These are phyloP conservation scores for western clawed frog (Xenopus tropicalis) DNA, from an alignment of 2,113 vertebrate genomes.

Conservation along the genomic window DNA sequence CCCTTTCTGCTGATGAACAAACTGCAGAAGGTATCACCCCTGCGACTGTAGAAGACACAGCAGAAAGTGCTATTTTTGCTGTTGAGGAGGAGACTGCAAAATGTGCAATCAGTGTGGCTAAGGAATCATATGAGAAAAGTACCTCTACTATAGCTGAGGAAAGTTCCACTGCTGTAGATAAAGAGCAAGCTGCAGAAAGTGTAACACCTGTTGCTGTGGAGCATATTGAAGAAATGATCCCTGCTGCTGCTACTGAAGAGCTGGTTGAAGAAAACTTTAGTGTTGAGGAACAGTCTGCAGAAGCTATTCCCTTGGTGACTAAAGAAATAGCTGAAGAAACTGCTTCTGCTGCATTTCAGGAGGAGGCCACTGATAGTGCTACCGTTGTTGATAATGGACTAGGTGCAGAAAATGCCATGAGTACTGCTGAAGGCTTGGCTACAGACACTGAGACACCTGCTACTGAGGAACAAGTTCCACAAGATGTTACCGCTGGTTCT, in stretches of 20 bases:
- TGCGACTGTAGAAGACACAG: background rate
- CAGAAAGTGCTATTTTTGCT: background rate
- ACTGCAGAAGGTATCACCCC: background rate
- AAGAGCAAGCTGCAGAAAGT: background rate
- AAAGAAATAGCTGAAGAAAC: background rate
- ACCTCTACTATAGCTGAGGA: background rate
- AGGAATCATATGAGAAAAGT: too few relatives aligned
- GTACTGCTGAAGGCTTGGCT: background rate
- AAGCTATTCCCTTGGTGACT: background rate
- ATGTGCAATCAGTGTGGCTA: background rate
- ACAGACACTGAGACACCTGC: background rate
- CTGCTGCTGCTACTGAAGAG: background rate
- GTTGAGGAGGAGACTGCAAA: background rate
- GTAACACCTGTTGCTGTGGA: background rate
- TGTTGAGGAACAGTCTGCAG: slow-evolving; percentile 17
- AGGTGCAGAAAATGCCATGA: too few relatives aligned
- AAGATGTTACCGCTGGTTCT: background rate
- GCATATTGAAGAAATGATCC: background rate
- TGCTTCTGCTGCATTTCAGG: slow-evolving; percentile 30
- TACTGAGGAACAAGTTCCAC: background rate
- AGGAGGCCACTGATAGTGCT: slow-evolving; percentile 47
- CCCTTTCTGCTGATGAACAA: background rate
- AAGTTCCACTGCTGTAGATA: background rate
- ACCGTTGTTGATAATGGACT: background rate
- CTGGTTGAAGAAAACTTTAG: slow-evolving; percentile 34